Evolutionary conservation across 2,797 vertebrate species (phyloP), one percentile per base, ranked within the genome.

Genomic region (Spatula clypeata): DNA sequence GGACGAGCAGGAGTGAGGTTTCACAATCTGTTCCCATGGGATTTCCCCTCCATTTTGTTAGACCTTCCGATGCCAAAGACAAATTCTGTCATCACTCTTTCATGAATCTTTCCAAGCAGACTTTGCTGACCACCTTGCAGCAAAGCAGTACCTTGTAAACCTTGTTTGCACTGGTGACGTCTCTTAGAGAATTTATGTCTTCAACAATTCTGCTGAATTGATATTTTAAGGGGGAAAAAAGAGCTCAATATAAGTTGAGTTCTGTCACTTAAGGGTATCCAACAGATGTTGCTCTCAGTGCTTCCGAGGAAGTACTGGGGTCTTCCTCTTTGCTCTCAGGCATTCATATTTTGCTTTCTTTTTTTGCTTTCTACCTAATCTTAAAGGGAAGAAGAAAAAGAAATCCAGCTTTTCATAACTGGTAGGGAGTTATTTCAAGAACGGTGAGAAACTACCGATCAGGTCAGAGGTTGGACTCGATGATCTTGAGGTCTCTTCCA

Each of bases 1-100:
- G 2, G 65, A 83, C 57, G 65, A 94, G 75, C 71, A 74, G 21
- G n/a, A 87, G 24, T 36, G 24, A 74, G 34, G 29, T 61, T 69
- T 38, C 79, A 67, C 67, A 34, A 91, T 73, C 62, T 86, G 82
- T 62, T 92, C 93, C 87, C 84, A 86, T 44, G 75, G 47, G 60
- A 42, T 32, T 94, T 87, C 27, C 24, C 18, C 44, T 71, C 54
- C 15, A 64, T 83, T 90, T 86, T 61, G 47, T 77, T 32, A 72
- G 40, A 80, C 31, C 19, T 62, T 76, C 61, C 79, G 76, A 83
- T 60, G 51, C 42, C 73, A 92, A 16, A 60, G 86, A 73, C 36
- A 87, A 89, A 82, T 17, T 34, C 54, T 51, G 93, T 64, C 19
- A 24, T 23, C 3, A 2, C 34, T 64, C 27, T 93, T 2, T 2